Conservation (phyloP, 2,888 invertebrate species). For the Thecophora atra region DNA sequence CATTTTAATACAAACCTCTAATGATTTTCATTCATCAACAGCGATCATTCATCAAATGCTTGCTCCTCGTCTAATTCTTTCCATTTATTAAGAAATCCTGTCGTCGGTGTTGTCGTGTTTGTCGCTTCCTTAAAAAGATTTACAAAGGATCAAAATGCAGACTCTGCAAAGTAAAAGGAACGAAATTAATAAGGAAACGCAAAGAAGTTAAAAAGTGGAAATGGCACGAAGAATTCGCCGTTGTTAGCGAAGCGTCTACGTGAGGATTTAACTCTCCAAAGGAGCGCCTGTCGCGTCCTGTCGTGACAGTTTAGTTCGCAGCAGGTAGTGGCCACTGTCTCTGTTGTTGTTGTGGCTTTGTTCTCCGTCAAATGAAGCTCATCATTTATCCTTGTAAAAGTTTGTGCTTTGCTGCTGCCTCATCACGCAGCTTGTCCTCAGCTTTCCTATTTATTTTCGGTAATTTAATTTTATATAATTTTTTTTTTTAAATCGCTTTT, state of each 20-base stretch:
- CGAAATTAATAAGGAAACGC: neutral
- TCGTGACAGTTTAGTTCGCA: slow-evolving; percentile 27
- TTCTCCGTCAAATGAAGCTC: slow-evolving; percentile 23
- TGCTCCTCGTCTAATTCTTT: no score
- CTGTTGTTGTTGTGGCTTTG: neutral
- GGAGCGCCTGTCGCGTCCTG: slow-evolving; percentile 6
- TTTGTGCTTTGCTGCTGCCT: no score
- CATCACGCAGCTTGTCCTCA: no score
- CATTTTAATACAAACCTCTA: neutral
- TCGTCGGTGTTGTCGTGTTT: no score
- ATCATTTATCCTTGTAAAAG: slow-evolving; percentile 35
- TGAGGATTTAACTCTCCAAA: slow-evolving; percentile 17
- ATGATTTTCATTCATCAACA: neutral
- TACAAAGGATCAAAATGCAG: neutral
- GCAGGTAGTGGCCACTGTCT: neutral
- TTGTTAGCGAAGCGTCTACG: slow-evolving; percentile 7
- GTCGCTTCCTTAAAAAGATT: no score
- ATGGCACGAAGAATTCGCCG: no score
- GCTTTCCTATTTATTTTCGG: neutral
- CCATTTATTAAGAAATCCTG: no score
- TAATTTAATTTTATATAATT: neutral
- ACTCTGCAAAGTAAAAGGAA: neutral
- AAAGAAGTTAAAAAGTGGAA: neutral
- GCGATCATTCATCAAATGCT: slow-evolving; percentile 2
- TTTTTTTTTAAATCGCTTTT: neutral